Conservation (phyloP, 2,113 vertebrate genomes). For the Electrona antarctica region DNA sequence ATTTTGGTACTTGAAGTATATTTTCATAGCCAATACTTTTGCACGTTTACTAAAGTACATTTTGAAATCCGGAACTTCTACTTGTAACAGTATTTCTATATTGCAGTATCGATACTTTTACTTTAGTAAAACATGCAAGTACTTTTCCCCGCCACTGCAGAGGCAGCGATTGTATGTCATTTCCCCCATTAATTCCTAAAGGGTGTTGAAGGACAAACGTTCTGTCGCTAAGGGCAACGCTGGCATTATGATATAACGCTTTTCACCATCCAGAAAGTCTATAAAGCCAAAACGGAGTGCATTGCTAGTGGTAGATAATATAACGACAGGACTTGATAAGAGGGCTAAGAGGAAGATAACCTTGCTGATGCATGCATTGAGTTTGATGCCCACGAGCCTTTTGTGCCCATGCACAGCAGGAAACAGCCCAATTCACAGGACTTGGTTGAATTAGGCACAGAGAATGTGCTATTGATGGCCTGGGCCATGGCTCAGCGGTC, state of each 20-base stretch:
- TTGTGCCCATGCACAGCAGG: conserved; percentile 11
- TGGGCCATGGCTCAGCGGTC: too few relatives aligned
- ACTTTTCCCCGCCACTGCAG: too few relatives aligned
- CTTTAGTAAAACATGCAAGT: too few relatives aligned
- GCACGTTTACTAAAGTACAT: too few relatives aligned
- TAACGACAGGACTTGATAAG: conserved; percentile 34
- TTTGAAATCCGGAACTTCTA: too few relatives aligned
- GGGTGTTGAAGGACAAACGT: neutral
- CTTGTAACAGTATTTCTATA: too few relatives aligned
- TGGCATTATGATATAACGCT: neutral
- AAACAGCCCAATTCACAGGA: conserved; percentile 38
- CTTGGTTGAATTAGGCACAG: conserved; percentile 21
- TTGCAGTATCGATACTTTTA: too few relatives aligned
- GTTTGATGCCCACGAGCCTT: conserved; percentile 1
- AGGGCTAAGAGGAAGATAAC: conserved; percentile 56
- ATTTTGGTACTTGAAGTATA: too few relatives aligned
- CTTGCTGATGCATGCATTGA: conserved; percentile 18
- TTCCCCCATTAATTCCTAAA: neutral
- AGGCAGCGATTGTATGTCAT: neutral
- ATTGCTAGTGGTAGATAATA: conserved; percentile 24
- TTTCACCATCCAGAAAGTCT: conserved; percentile 7
- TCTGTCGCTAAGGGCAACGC: neutral
- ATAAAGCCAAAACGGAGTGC: conserved; percentile 6
- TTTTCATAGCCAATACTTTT: too few relatives aligned
- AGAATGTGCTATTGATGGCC: neutral